These are phyloP conservation scores for Doris montereyensis DNA, from an alignment of 2,888 invertebrate genomes.

Conservation along the genomic window DNA sequence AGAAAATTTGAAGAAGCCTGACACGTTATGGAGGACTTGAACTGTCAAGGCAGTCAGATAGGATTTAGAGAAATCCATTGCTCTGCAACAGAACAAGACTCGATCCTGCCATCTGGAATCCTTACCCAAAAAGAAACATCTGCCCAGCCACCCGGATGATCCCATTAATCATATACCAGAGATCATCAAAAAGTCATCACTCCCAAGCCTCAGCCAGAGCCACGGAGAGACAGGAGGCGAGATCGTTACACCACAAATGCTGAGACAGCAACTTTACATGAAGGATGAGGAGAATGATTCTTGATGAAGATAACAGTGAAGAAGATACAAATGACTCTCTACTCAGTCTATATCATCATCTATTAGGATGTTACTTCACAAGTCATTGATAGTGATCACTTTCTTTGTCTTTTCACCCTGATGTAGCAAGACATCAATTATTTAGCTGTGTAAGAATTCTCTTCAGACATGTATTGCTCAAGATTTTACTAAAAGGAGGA, in stretches of 20 bases:
- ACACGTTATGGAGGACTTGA: constrained; percentile 53
- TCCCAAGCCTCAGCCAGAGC: constrained; percentile 45
- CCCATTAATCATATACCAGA: constrained; percentile 62
- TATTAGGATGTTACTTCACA: too few relatives aligned
- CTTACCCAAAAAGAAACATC: constrained; percentile 37
- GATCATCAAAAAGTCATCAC: too few relatives aligned
- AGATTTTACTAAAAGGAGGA: not conserved
- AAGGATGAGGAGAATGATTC: too few relatives aligned
- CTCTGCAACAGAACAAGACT: too few relatives aligned
- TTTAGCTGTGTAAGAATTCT: not conserved
- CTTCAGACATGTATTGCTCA: not conserved
- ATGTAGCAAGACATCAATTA: too few relatives aligned
- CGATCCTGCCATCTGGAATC: too few relatives aligned
- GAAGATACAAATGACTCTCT: too few relatives aligned
- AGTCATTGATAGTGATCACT: too few relatives aligned
- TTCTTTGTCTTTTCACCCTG: too few relatives aligned
- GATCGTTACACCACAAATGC: constrained; percentile 18
- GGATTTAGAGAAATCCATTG: constrained; percentile 60
- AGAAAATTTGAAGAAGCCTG: constrained; percentile 48
- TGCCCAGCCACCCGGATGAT: constrained; percentile 48
- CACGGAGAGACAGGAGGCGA: constrained; percentile 35
- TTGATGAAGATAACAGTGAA: too few relatives aligned
- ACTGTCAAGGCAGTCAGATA: constrained; percentile 61
- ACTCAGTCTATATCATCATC: too few relatives aligned
- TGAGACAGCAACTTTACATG: too few relatives aligned